Conservation (phyloP, 2,888 invertebrate species). For the Chloroclystis v-ata region DNA sequence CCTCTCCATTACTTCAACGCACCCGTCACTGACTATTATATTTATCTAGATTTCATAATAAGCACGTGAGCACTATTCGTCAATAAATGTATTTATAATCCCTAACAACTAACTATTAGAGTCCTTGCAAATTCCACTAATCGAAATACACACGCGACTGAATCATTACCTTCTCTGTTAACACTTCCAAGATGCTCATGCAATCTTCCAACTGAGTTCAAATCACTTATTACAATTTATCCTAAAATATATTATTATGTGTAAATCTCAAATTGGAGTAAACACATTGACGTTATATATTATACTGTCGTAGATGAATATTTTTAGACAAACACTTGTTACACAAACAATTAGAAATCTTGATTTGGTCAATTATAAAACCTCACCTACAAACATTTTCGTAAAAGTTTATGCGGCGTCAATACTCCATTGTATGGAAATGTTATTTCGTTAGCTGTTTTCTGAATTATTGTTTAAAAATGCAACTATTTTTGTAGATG, state of each 20-base stretch:
- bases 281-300: constrained; percentile 47
- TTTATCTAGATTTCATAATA: constrained; percentile 47
- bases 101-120: constrained; percentile 42
- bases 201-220: constrained; percentile 58
- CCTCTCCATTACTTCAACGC: constrained; percentile 47
- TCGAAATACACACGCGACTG: constrained; percentile 43
- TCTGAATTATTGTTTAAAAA: constrained; percentile 58
- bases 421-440: constrained; percentile 18
- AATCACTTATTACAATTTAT: constrained; percentile 50
- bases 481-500: constrained; percentile 77
- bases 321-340: constrained; percentile 73
- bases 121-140: constrained; percentile 20
- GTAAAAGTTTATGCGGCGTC: constrained; percentile 47
- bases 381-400: constrained; percentile 44
- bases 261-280: constrained; percentile 55
- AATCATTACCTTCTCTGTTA: constrained; percentile 27
- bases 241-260: constrained; percentile 44
- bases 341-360: constrained; percentile 39
- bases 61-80: constrained; percentile 61
- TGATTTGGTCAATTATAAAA: constrained; percentile 48
- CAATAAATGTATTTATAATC: constrained; percentile 51
- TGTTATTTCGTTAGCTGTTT: constrained; percentile 47
- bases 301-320: constrained; percentile 64
- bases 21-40: constrained; percentile 43
- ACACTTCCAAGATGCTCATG: constrained; percentile 48